Percentiles rank a stretch among this genome's conserved stretches.
These are phyloP conservation scores for Leptobrachium ailaonicum DNA, from an alignment of 2,113 vertebrate species.

Conservation along the genomic window DNA sequence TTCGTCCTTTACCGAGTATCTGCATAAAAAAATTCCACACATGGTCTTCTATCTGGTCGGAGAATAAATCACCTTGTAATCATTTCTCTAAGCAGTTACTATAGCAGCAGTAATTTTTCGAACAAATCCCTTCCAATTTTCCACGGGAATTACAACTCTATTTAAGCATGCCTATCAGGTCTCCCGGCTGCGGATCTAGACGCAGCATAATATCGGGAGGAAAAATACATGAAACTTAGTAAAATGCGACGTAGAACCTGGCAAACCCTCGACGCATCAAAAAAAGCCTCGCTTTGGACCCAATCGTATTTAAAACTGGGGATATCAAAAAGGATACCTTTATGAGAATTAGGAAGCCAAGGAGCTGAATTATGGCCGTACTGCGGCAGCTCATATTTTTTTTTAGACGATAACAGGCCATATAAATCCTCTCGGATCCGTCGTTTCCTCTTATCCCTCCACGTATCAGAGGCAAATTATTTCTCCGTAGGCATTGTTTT, in stretches of 20 bases:
- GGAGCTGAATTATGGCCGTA: not conserved
- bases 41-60: not conserved
- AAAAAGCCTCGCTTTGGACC: not conserved
- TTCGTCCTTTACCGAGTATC: not conserved
- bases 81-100: conserved; percentile 14
- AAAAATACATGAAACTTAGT: not conserved
- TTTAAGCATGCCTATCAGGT: conserved; percentile 8
- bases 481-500: conserved; percentile 28
- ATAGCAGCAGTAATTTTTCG: conserved; percentile 14
- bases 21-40: not conserved
- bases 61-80: conserved; percentile 12
- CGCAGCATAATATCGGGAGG: not conserved
- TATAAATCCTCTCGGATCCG: conserved; percentile 12
- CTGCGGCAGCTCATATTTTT: conserved; percentile 18
- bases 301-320: not conserved
- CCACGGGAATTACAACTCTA: not conserved
- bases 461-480: conserved; percentile 19
- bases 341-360: not conserved
- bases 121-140: conserved; percentile 1
- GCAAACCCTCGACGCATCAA: not conserved
- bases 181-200: not conserved
- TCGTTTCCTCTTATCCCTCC: not conserved
- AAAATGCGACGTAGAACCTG: not conserved
- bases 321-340: not conserved
- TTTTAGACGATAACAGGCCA: conserved; percentile 16